A percentile compares a stretch with the other conserved stretches of the same genome.
Evolutionary conservation across 2,797 vertebrate species (phyloP).

Genomic region (Onychomys arenicola): DNA sequence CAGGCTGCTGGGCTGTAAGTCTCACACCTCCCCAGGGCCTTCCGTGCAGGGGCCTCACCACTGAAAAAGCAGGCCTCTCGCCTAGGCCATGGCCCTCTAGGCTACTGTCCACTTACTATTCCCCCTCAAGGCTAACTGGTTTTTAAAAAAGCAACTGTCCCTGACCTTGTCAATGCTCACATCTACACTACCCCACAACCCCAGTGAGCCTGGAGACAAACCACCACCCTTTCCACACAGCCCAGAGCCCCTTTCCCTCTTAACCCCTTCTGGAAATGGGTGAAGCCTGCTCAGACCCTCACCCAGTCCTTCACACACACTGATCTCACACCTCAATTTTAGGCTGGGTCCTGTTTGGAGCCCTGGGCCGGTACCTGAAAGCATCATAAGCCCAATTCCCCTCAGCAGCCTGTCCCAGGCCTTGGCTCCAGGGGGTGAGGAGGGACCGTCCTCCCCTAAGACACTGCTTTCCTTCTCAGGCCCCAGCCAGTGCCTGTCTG

Average conservation of each 20-base stretch:
- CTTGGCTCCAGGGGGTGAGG: too few relatives aligned
- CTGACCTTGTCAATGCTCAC: neutral
- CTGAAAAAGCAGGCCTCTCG: neutral
- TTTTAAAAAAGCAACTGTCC: neutral
- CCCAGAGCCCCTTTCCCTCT: neutral
- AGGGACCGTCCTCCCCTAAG: too few relatives aligned
- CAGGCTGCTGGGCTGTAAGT: neutral
- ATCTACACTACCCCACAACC: neutral
- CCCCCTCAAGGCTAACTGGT: neutral
- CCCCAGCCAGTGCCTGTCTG: neutral
- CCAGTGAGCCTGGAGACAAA: neutral
- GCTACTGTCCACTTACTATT: neutral
- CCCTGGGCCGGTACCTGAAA: neutral
- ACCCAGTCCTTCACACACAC: neutral
- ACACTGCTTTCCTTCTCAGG: neutral
- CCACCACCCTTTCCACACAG: neutral
- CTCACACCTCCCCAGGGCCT: neutral
- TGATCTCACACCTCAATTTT: neutral
- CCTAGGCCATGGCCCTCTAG: neutral
- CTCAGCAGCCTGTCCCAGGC: neutral
- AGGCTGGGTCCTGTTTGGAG: neutral
- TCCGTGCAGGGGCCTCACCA: neutral
- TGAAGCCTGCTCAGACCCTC: neutral
- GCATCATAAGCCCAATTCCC: neutral
- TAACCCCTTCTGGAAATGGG: neutral